Evolutionary conservation across 2,888 invertebrate species (phyloP).

Genomic region (Aphidoletes aphidimyza): DNA sequence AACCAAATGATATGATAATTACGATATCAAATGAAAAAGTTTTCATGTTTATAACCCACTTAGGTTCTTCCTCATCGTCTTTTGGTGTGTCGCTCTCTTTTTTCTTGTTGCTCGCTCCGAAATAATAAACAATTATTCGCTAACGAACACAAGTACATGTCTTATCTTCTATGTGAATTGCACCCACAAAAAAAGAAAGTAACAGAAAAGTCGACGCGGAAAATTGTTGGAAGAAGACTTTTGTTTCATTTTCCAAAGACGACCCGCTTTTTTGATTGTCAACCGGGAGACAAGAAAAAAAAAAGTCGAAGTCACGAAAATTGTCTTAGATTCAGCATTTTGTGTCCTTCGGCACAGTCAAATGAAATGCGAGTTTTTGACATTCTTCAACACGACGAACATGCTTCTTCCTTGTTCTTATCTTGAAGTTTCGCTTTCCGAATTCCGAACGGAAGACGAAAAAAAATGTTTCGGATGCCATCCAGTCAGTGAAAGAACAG

Average conservation of each 20-base stretch:
- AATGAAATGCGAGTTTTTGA: not conserved
- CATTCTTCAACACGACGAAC: conserved; percentile 36
- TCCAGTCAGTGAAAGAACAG: not conserved
- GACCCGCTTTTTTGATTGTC: not conserved
- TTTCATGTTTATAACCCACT: not conserved
- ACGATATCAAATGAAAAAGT: conserved; percentile 14
- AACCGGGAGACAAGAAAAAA: not conserved
- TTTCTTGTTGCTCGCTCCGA: not conserved
- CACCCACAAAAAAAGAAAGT: not conserved
- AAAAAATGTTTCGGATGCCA: not conserved
- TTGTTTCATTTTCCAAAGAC: not conserved
- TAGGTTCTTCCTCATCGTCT: no score
- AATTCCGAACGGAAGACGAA: not conserved
- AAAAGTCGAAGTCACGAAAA: not conserved
- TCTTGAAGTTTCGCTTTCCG: conserved; percentile 24
- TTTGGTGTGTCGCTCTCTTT: not conserved
- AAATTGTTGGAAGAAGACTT: not conserved
- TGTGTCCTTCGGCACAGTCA: conserved; percentile 8
- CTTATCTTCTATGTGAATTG: conserved; percentile 6
- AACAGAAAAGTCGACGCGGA: no score
- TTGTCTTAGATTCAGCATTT: not conserved
- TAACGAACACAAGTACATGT: conserved; percentile 37
- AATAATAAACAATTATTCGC: conserved; percentile 51
- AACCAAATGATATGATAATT: conserved; percentile 48
- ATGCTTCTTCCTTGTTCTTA: conserved; percentile 22